These are phyloP conservation scores for Larimichthys polyactis DNA, from an alignment of 2,113 vertebrate species.

Conservation along the genomic window DNA sequence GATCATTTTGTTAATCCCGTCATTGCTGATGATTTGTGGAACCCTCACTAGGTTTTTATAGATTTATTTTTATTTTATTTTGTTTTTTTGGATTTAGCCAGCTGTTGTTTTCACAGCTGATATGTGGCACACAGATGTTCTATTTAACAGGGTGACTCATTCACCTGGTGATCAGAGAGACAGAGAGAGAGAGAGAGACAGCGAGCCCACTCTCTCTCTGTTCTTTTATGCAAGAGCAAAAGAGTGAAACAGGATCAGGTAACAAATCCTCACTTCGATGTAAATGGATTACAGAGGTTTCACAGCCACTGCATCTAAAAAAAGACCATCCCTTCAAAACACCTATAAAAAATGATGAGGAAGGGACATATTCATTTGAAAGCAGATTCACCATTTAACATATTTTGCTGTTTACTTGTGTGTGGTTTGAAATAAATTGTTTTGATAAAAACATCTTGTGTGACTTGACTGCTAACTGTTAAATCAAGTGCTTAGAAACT, in stretches of 20 bases:
- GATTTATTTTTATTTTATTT: slow-evolving; percentile 39
- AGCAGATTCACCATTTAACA: background rate
- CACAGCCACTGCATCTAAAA: slow-evolving; percentile 49
- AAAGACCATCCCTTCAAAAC: slow-evolving; percentile 47
- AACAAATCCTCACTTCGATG: slow-evolving; percentile 69
- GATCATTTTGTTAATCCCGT: background rate
- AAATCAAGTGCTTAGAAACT: background rate
- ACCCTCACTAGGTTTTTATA: slow-evolving; percentile 7
- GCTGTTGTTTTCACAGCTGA: slow-evolving; percentile 73
- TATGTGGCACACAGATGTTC: slow-evolving; percentile 73
- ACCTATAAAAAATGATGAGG: slow-evolving; percentile 1
- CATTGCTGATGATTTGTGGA: slow-evolving; percentile 7
- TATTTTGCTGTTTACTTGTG: background rate
- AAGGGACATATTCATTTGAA: background rate
- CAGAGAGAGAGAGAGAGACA: slow-evolving; percentile 10
- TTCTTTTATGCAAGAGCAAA: slow-evolving; percentile 69
- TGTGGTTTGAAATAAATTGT: background rate
- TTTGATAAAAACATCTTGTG: background rate
- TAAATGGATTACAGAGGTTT: slow-evolving; percentile 65
- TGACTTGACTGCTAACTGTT: too few relatives aligned
- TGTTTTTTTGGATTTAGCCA: slow-evolving; percentile 45
- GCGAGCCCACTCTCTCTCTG: slow-evolving; percentile 29
- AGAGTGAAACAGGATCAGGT: slow-evolving; percentile 66
- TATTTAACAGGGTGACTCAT: slow-evolving; percentile 70
- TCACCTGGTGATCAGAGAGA: slow-evolving; percentile 49